phyloP scores from a whole-genome alignment of 1,140 invertebrate genomes.

The Drosophila dunni region DNA sequence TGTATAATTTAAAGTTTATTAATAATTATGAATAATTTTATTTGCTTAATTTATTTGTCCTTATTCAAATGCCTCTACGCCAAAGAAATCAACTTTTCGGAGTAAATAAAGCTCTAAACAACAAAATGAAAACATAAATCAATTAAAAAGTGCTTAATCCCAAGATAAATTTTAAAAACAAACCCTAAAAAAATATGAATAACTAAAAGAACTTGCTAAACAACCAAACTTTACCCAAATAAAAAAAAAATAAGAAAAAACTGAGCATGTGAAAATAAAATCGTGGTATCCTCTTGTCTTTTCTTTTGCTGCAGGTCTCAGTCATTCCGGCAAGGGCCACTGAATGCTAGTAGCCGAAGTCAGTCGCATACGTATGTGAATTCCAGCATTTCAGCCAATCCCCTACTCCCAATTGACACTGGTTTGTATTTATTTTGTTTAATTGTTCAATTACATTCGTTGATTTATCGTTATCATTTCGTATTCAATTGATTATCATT shows the following conservation, averaged over 20 bases:
- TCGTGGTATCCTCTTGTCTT: slow-evolving; percentile 87
- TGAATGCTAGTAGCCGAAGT: slow-evolving; percentile 86
- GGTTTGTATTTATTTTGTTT: slow-evolving; percentile 86
- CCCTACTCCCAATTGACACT: slow-evolving; percentile 91
- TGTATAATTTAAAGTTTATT: slow-evolving; percentile 29
- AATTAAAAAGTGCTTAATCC: slow-evolving; percentile 54
- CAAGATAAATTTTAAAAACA: slow-evolving; percentile 25
- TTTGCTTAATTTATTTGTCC: slow-evolving; percentile 15
- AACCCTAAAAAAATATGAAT: slow-evolving; percentile 25
- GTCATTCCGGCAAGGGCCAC: slow-evolving; percentile 91
- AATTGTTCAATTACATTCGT: slow-evolving; percentile 51
- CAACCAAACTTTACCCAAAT: slow-evolving; percentile 10
- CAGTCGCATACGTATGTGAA: slow-evolving; percentile 86
- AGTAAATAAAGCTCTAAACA: slow-evolving; percentile 23
- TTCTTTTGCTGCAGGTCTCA: slow-evolving; percentile 92
- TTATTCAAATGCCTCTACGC: slow-evolving; percentile 30
- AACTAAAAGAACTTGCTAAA: slow-evolving; percentile 20
- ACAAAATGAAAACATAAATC: not conserved
- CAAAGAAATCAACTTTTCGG: slow-evolving; percentile 22
- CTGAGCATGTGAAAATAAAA: slow-evolving; percentile 84
- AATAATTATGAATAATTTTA: slow-evolving; percentile 16
- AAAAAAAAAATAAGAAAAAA: slow-evolving; percentile 50
- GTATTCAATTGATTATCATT: slow-evolving; percentile 19
- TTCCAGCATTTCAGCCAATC: slow-evolving; percentile 92
- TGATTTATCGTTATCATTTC: slow-evolving; percentile 54